Evolutionary conservation across 2,797 vertebrate species (phyloP).

Genomic region (Strix occidentalis): DNA sequence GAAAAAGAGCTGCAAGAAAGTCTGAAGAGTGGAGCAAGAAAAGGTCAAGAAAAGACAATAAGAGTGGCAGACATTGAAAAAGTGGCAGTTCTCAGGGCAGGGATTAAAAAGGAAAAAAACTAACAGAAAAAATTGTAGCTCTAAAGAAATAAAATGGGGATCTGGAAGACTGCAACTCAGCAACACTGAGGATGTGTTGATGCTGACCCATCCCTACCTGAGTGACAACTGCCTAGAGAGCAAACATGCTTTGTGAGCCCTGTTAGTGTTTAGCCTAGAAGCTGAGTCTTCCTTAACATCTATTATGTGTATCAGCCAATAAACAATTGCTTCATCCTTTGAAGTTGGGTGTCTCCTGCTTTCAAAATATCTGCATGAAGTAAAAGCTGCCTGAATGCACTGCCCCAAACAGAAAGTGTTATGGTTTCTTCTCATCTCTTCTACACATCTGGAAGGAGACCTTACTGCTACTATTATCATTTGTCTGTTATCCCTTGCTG

Average conservation of each 20-base stretch:
- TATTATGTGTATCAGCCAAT: fast-evolving
- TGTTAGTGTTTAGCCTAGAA: neutral
- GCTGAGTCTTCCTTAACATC: neutral
- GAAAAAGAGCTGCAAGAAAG: neutral
- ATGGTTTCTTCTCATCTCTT: neutral
- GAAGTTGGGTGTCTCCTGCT: neutral
- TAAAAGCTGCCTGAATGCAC: neutral
- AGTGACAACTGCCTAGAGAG: neutral
- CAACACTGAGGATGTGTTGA: neutral
- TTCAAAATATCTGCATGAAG: neutral
- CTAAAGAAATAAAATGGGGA: neutral
- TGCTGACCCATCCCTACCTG: neutral
- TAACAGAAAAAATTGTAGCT: neutral
- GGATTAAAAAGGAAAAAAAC: neutral
- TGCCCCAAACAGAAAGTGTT: neutral
- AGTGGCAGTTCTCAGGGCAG: neutral
- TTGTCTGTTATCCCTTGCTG: neutral
- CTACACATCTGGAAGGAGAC: neutral
- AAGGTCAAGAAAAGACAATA: neutral
- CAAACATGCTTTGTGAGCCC: neutral
- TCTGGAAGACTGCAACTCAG: neutral
- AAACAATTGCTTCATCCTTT: neutral
- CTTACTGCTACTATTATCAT: neutral
- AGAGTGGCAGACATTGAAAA: neutral
- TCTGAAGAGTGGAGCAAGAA: neutral